Evolutionary conservation across 2,888 invertebrate species (phyloP), one percentile per base, ranked within the genome.

Genomic region (Crossocerus cetratus): DNA sequence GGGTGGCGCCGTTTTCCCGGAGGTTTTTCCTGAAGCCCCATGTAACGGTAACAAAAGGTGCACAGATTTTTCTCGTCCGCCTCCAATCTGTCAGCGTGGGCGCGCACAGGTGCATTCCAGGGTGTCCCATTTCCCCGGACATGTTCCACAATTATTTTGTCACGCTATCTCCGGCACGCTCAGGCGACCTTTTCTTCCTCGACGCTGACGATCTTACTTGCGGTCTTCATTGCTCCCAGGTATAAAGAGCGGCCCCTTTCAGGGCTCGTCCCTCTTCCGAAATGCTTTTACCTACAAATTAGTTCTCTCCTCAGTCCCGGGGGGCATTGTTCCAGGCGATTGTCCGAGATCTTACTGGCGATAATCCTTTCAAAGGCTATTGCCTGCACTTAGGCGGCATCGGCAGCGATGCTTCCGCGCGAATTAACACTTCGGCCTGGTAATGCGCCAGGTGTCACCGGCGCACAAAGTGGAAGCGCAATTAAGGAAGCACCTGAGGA

Each of bases 81-180:
- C 32, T 32, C 32, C 32, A 32, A 32, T 32, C 32, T 68, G 44
- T 13, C 59, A 32, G 45, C 43, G 16, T 63, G 32, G 16, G 5
- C 42, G 53, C 59, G 22, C 32, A 69, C 71, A 76, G 73, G 63
- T 79, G 74, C 66, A 68, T 68, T 79, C 64, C 59, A 65, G 42
- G 56, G 18, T 23, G 45, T 49, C 66, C 74, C 60, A 71, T 69
- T 77, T 16, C 32, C 16, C 49, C 20, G 32, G 72, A 66, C 72
- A 67, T 65, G 74, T 73, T 79, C 65, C 75, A 71, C 64, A 62
- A 77, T 76, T 72, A 76, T 80, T 76, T 77, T 58, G 68, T 76
- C 64, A 56, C 62, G 63, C 32, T 44, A 49, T 67, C 60, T 16
- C 54, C 44, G 8, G 21, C 53, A 49, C 49, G n/a, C 49, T 13